These are phyloP conservation scores for Drosophila anceps DNA, from an alignment of 2,888 invertebrate species.

Conservation along the genomic window DNA sequence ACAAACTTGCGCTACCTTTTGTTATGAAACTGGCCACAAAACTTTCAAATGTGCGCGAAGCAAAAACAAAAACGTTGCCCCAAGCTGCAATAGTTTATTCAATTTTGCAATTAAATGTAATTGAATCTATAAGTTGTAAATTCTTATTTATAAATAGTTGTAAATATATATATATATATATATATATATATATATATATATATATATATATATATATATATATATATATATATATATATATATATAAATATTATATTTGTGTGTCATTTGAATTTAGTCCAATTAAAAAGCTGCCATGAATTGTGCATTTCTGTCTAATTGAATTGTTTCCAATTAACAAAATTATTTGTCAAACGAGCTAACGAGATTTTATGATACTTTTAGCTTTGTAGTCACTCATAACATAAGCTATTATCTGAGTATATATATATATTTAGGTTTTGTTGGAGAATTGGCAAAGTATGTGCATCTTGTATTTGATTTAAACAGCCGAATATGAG, in stretches of 20 bases:
- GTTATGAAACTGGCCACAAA: slow-evolving; percentile 45
- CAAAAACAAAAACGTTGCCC: background rate
- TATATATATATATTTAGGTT: background rate
- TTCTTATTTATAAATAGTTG: background rate
- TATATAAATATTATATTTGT: background rate
- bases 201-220: no score
- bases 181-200: no score
- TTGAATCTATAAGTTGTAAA: background rate
- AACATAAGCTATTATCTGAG: background rate
- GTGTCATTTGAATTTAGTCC: background rate
- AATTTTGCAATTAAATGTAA: slow-evolving; percentile 14
- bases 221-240: no score
- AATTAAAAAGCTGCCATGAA: slow-evolving; percentile 19
- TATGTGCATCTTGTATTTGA: background rate
- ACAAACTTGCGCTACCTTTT: slow-evolving; percentile 51
- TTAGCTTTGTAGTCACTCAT: background rate
- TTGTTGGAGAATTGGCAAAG: background rate
- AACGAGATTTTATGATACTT: background rate
- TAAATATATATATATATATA: background rate
- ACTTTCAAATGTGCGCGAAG: slow-evolving; percentile 12
- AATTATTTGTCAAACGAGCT: background rate
- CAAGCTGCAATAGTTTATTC: background rate
- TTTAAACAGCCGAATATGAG: background rate
- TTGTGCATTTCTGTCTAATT: background rate
- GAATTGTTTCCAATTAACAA: slow-evolving; percentile 25